A percentile compares a stretch with the other conserved stretches of the same genome.
phyloP scores from a whole-genome alignment of 1,140 invertebrate genomes.

The Polyergus mexicanus region DNA sequence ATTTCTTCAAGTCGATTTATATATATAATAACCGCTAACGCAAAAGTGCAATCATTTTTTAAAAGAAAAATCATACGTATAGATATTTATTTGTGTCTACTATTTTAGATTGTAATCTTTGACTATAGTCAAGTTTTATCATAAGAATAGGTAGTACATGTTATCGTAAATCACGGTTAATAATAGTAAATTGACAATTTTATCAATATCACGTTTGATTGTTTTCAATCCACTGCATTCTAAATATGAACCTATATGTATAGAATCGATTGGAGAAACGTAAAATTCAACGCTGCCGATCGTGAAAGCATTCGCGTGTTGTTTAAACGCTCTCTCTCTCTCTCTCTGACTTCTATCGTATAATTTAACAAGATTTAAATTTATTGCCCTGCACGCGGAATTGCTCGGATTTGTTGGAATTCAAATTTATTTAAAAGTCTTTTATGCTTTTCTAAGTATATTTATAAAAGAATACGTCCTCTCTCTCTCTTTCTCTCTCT shows the following conservation, averaged over 20 bases:
- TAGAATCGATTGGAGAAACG: not conserved
- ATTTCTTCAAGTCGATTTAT: not conserved
- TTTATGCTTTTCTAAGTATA: slow-evolving; percentile 8
- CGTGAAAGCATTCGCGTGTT: slow-evolving; percentile 72
- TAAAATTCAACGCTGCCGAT: slow-evolving; percentile 48
- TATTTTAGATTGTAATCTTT: not conserved
- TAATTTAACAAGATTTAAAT: slow-evolving; percentile 79
- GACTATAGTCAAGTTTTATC: not conserved
- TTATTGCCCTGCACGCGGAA: slow-evolving; percentile 52
- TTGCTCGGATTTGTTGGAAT: slow-evolving; percentile 66
- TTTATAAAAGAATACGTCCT: slow-evolving; percentile 6
- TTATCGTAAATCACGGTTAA: not conserved
- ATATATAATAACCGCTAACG: slow-evolving; percentile 6
- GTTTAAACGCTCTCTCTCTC: slow-evolving; percentile 67
- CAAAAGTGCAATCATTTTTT: not conserved
- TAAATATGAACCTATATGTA: no score
- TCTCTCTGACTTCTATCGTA: slow-evolving; percentile 65
- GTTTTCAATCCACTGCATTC: not conserved
- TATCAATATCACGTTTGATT: not conserved
- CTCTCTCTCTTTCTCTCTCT: no score
- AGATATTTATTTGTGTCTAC: not conserved
- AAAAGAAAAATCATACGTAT: not conserved
- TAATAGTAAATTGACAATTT: slow-evolving; percentile 4
- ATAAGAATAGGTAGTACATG: no score
- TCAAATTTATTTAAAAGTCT: not conserved